A percentile compares a stretch with the other conserved stretches of the same genome.
These are phyloP conservation scores for Leucophenga maculata DNA, from an alignment of 2,888 invertebrate species.

Conservation along the genomic window DNA sequence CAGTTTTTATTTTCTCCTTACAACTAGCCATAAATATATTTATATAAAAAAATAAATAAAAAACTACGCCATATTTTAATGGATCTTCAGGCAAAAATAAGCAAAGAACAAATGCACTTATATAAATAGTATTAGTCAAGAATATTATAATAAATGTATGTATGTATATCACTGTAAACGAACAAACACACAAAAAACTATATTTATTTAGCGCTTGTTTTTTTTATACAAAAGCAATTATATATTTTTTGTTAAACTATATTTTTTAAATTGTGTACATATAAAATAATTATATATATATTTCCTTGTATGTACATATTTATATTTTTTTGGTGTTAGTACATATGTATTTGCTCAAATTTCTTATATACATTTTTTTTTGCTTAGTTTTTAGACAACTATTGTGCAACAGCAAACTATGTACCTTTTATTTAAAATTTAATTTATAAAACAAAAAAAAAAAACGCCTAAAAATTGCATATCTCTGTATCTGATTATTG, in stretches of 20 bases:
- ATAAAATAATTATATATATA: neutral
- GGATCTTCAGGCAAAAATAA: no score
- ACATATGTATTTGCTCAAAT: constrained; percentile 24
- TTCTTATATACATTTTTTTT: neutral
- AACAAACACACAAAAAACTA: neutral
- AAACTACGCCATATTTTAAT: no score
- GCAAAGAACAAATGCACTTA: no score
- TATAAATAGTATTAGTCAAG: no score
- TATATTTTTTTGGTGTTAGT: neutral
- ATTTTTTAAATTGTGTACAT: neutral
- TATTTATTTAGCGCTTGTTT: neutral
- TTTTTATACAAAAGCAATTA: neutral
- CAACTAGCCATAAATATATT: no score
- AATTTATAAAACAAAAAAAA: neutral
- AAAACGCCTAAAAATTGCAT: neutral
- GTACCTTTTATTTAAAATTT: constrained; percentile 21
- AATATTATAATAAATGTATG: no score
- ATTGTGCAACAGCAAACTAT: neutral
- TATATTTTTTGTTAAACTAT: neutral
- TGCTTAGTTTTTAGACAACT: neutral
- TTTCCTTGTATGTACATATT: neutral
- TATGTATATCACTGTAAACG: no score
- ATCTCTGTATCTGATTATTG: constrained; percentile 23
- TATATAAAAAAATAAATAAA: no score
- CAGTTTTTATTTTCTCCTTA: no score